These are phyloP conservation scores for Drosophila saltans DNA, from an alignment of 1,140 invertebrate species.

Conservation along the genomic window DNA sequence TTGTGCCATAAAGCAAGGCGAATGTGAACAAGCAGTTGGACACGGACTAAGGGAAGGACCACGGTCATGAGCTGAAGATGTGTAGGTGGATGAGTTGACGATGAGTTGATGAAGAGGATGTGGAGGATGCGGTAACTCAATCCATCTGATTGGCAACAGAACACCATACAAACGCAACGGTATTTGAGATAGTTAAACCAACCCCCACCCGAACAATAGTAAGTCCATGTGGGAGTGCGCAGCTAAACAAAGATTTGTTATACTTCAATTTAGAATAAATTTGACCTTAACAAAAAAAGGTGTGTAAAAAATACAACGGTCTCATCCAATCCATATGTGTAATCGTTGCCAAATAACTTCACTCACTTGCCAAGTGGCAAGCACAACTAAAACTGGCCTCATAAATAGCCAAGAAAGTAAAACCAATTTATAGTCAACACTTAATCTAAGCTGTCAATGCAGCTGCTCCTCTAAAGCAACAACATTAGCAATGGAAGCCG, in stretches of 20 bases:
- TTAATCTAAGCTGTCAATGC: conserved; percentile 81
- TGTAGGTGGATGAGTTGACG: neutral
- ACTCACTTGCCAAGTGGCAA: conserved; percentile 50
- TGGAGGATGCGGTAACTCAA: neutral
- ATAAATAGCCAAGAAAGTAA: conserved; percentile 58
- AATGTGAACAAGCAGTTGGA: neutral
- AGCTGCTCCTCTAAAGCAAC: conserved; percentile 34
- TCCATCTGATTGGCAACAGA: conserved; percentile 66
- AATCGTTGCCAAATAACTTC: conserved; percentile 68
- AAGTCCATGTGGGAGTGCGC: too few species aligned
- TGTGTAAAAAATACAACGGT: neutral
- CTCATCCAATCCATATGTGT: conserved; percentile 39
- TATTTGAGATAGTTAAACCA: neutral
- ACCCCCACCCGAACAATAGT: too few species aligned
- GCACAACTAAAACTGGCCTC: conserved; percentile 50
- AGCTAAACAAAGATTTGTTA: neutral
- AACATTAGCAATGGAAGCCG: conserved; percentile 14
- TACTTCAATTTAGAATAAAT: neutral
- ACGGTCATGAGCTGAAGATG: neutral
- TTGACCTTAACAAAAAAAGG: too few species aligned
- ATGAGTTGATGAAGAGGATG: conserved; percentile 6
- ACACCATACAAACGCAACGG: conserved; percentile 30
- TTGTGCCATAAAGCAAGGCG: conserved; percentile 69
- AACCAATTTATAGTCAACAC: conserved; percentile 67
- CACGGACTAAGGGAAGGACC: neutral